Evolutionary conservation across 2,888 invertebrate species (phyloP).

Genomic region (Ochlodes sylvanus): DNA sequence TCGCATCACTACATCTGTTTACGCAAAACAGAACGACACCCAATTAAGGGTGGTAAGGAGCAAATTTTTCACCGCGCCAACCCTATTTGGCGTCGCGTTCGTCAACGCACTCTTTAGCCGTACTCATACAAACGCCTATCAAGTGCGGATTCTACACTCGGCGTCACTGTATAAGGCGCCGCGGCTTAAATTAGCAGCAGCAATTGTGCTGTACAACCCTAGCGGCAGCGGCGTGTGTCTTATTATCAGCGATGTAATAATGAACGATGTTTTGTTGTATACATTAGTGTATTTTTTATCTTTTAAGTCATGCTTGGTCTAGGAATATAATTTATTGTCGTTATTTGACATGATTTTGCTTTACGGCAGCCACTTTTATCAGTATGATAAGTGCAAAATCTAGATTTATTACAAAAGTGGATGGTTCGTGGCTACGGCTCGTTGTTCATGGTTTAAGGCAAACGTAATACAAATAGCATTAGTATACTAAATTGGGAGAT

Average conservation of each 20-base stretch:
- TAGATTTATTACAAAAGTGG: too few relatives aligned
- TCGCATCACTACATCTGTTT: slow-evolving; percentile 41
- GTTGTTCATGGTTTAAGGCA: too few relatives aligned
- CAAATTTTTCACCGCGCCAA: slow-evolving; percentile 79
- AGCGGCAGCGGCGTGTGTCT: neutral
- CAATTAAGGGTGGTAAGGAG: slow-evolving; percentile 81
- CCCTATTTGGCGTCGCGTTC: slow-evolving; percentile 80
- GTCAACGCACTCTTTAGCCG: slow-evolving; percentile 72
- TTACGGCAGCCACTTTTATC: too few relatives aligned
- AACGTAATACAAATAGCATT: too few relatives aligned
- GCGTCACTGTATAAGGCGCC: slow-evolving; percentile 77
- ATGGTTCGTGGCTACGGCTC: too few relatives aligned
- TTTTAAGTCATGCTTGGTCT: too few relatives aligned
- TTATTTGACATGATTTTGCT: too few relatives aligned
- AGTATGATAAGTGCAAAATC: too few relatives aligned
- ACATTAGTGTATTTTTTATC: too few relatives aligned
- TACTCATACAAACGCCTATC: slow-evolving; percentile 84
- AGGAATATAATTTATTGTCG: too few relatives aligned
- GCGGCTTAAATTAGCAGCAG: slow-evolving; percentile 79
- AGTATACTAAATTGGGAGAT: too few relatives aligned
- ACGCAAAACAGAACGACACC: slow-evolving; percentile 69
- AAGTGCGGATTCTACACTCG: slow-evolving; percentile 78
- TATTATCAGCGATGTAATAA: slow-evolving; percentile 4
- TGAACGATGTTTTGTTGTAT: too few relatives aligned
- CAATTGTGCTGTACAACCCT: slow-evolving; percentile 74